Percentiles rank a stretch among this genome's conserved stretches.
phyloP scores from a whole-genome alignment of 2,113 vertebrate genomes.

The Podiceps cristatus region DNA sequence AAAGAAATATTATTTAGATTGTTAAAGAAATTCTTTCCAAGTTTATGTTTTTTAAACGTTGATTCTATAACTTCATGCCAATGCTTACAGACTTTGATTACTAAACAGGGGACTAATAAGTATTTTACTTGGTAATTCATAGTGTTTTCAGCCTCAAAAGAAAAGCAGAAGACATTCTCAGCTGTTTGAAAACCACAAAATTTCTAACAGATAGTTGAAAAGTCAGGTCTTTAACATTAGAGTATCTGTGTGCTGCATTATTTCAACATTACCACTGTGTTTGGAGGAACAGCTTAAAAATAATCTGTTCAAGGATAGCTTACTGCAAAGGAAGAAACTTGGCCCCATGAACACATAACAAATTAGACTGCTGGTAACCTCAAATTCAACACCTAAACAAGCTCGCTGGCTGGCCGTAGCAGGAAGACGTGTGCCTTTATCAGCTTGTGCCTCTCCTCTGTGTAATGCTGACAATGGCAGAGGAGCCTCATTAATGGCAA shows the following conservation, averaged over 20 bases:
- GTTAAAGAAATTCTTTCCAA: conserved; percentile 9
- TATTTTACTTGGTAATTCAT: conserved; percentile 1
- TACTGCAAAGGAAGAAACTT: neutral
- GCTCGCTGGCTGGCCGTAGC: accelerated
- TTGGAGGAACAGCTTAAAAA: neutral
- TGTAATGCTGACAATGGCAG: neutral
- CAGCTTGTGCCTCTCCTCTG: neutral
- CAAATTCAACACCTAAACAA: neutral
- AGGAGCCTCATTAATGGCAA: conserved; percentile 26
- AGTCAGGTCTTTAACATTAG: neutral
- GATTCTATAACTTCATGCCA: neutral
- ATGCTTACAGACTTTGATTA: conserved; percentile 13
- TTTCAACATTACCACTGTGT: neutral
- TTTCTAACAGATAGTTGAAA: neutral
- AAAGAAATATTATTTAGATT: conserved; percentile 32
- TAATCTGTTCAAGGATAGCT: neutral
- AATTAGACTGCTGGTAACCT: neutral
- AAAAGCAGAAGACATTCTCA: neutral
- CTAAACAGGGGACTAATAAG: neutral
- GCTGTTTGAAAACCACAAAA: neutral
- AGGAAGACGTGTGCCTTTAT: neutral
- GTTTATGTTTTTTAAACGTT: conserved; percentile 32
- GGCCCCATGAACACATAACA: neutral
- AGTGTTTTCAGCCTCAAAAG: neutral
- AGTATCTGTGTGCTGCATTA: neutral